Conservation (phyloP, 1,140 invertebrate genomes). For the Steinernema khuongi region DNA sequence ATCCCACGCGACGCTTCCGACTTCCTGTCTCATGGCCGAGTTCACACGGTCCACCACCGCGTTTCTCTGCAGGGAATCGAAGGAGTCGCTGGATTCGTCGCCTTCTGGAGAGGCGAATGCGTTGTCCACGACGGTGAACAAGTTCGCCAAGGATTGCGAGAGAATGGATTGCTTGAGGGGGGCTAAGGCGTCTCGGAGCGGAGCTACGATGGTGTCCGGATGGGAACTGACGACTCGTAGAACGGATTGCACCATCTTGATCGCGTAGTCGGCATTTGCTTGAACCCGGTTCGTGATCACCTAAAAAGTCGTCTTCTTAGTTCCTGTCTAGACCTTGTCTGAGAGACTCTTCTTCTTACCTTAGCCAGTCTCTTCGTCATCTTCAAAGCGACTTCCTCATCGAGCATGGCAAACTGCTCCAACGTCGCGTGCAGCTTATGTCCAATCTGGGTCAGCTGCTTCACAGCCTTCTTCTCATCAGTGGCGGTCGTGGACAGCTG, state of each 20-base stretch:
- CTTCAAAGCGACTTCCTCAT: constrained; percentile 29
- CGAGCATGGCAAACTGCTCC: constrained; percentile 53
- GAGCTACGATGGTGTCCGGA: constrained; percentile 29
- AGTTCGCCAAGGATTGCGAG: constrained; percentile 42
- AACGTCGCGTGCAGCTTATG: constrained; percentile 42
- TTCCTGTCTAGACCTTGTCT: not conserved
- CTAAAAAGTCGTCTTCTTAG: constrained; percentile 13
- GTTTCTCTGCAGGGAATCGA: constrained; percentile 35
- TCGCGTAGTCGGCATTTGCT: constrained; percentile 41
- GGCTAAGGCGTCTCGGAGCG: constrained; percentile 41
- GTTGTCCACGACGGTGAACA: constrained; percentile 45
- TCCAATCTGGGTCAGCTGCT: constrained; percentile 35
- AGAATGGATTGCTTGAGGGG: constrained; percentile 51
- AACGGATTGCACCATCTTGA: constrained; percentile 46
- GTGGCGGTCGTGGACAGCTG: constrained; percentile 33
- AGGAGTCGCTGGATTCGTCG: constrained; percentile 27
- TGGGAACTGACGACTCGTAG: constrained; percentile 43
- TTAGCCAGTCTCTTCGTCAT: not conserved
- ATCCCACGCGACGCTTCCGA: constrained; percentile 48
- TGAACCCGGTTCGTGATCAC: constrained; percentile 34
- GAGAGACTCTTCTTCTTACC: not conserved
- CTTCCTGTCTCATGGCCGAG: constrained; percentile 43
- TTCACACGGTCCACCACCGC: constrained; percentile 48
- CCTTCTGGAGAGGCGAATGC: constrained; percentile 37
- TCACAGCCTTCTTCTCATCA: constrained; percentile 27